Conservation (phyloP, 2,888 invertebrate genomes). For the Folsomia manolachei region DNA sequence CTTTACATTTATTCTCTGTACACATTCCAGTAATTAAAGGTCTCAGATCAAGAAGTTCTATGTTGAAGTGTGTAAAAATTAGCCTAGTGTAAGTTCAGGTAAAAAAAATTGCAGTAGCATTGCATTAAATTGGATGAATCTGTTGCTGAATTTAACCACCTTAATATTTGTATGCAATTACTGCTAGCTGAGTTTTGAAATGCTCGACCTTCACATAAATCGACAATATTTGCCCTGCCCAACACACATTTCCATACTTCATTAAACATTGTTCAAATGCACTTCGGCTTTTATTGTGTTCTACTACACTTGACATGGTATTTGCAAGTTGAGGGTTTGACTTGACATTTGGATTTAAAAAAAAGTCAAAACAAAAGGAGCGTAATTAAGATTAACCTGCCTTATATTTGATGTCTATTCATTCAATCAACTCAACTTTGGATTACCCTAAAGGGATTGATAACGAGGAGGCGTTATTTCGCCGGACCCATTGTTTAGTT, state of each 20-base stretch:
- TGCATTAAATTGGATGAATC: no score
- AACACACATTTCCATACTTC: not conserved
- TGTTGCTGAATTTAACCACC: no score
- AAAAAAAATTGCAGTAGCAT: no score
- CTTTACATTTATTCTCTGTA: no score
- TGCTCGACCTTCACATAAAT: not conserved
- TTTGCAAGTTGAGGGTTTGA: not conserved
- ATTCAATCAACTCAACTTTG: not conserved
- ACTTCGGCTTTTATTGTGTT: not conserved
- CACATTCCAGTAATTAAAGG: no score
- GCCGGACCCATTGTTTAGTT: no score
- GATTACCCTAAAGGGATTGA: not conserved
- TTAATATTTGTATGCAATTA: no score
- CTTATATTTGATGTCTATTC: not conserved
- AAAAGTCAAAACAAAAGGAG: constrained; percentile 2
- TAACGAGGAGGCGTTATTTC: no score
- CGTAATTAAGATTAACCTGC: constrained; percentile 3
- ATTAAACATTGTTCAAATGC: not conserved
- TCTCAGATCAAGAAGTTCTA: no score
- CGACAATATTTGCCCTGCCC: not conserved
- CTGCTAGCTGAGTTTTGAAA: no score
- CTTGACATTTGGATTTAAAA: constrained; percentile 10
- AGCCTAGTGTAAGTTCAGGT: no score
- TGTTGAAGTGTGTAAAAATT: no score
- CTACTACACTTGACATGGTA: not conserved